Base-by-base conservation (phyloP, 2,113 vertebrate genomes). In the Crypturellus undulatus region DNA sequence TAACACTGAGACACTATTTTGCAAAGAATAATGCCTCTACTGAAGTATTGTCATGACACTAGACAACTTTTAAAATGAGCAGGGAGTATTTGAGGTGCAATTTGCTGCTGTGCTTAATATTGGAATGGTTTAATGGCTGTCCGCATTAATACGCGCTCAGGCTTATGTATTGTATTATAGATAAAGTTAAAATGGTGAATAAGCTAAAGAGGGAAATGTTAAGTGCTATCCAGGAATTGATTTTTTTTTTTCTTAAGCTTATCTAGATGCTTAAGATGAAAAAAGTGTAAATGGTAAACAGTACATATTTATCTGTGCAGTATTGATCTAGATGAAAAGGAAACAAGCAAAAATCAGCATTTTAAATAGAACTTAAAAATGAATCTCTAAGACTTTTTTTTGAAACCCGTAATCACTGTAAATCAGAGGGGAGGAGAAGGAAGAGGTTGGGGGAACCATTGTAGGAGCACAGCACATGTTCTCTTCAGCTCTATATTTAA, bases 281-380 rank as follows among this genome's bases (percentile, higher is more conserved):
- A 91, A 64, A 91, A 78, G 38, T 90, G 22, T 62, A 84, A 78
- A 85, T 58, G 73, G 70, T 76, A 86, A 96, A 65, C 0, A 5
- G 79, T 81, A 80, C 43, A 15, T 88, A 84, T 93, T 94, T 97
- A 94, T 95, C 83, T 90, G 54, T 76, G 60, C 36, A 42, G 76
- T 94, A 92, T 93, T 95, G 92, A 96, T 90, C 80, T 89, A 87
- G 73, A 76, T 92, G 83, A 92, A 95, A 95, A 90, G 83, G 69
- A 95, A 95, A 93, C 95, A 96, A 96, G 94, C 90, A 43, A 93
- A 96, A 96, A 96, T 95, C 90, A 94, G 83, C 88, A 76, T 96
- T 96, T 94, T 90, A 96, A 96, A 89, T 63, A 76, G 93, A 96
- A 87, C 45, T 88, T 96, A 34, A 90, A 95, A 94, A 92, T 64